phyloP scores from a whole-genome alignment of 2,113 vertebrate genomes.

The Paradoxurus hermaphroditus region DNA sequence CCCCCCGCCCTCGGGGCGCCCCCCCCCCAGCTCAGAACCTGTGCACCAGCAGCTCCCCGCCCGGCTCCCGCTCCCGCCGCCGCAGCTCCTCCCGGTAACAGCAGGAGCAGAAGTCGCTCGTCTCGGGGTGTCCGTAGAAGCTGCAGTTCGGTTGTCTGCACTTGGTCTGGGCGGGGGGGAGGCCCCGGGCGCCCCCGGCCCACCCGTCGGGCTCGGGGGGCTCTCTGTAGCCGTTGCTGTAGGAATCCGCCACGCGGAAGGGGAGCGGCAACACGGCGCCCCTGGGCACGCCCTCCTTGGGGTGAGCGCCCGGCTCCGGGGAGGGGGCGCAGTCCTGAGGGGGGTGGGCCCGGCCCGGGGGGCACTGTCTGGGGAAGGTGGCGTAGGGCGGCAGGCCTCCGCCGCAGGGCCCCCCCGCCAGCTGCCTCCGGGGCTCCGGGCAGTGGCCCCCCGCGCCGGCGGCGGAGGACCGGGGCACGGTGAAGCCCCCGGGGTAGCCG shows the following conservation, averaged over 20 bases:
- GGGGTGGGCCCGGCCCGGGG: slow-evolving; percentile 79
- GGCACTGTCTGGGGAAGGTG: slow-evolving; percentile 91
- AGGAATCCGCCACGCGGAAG: slow-evolving; percentile 69
- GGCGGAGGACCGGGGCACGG: slow-evolving; percentile 89
- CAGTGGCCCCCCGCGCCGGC: slow-evolving; percentile 83
- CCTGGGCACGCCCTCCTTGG: slow-evolving; percentile 62
- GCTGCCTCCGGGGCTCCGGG: slow-evolving; percentile 89
- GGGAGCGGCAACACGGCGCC: slow-evolving; percentile 71
- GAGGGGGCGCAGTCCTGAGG: slow-evolving; percentile 74
- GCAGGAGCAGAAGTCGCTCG: slow-evolving; percentile 96
- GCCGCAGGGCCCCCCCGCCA: slow-evolving; percentile 87
- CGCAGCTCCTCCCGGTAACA: slow-evolving; percentile 94
- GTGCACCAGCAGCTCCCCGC: slow-evolving; percentile 86
- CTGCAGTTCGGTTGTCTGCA: slow-evolving; percentile 94
- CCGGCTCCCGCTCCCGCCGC: slow-evolving; percentile 84
- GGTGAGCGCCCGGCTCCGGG: slow-evolving; percentile 62
- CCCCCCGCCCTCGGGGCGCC: neutral
- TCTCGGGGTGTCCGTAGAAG: slow-evolving; percentile 96
- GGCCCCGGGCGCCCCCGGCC: slow-evolving; percentile 50
- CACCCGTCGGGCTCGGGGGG: slow-evolving; percentile 71
- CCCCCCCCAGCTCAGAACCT: slow-evolving; percentile 92
- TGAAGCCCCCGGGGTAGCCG: slow-evolving; percentile 87
- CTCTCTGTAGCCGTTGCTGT: slow-evolving; percentile 86
- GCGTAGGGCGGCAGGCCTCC: slow-evolving; percentile 89
- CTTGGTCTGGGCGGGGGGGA: slow-evolving; percentile 84